Conservation (phyloP, 2,797 vertebrate species). For the Gorsachius magnificus region DNA sequence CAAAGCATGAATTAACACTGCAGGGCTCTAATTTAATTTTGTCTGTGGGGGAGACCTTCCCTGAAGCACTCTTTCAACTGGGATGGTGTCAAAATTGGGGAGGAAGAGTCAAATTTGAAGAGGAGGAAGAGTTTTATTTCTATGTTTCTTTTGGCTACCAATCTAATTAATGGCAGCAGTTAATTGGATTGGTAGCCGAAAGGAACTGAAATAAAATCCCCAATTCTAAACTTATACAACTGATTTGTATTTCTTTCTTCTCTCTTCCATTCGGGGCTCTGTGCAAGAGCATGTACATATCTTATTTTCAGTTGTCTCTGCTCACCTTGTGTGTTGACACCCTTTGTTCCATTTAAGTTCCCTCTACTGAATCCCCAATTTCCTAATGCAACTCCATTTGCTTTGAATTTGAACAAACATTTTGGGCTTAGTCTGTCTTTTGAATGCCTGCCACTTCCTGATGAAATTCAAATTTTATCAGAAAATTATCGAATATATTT, state of each 20-base stretch:
- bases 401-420: background rate
- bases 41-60: conserved; percentile 33
- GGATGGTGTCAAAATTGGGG: background rate
- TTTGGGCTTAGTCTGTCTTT: background rate
- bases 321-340: background rate
- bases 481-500: background rate
- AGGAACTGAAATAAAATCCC: conserved; percentile 35
- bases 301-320: background rate
- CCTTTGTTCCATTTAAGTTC: background rate
- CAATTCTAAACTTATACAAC: background rate
- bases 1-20: conserved; percentile 15
- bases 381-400: background rate
- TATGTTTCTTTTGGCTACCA: conserved; percentile 53
- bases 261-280: background rate
- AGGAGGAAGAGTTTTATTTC: conserved; percentile 15
- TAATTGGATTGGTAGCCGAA: conserved; percentile 55
- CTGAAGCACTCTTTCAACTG: background rate
- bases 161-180: conserved; percentile 46
- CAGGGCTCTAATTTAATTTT: conserved; percentile 31
- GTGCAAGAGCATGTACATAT: background rate
- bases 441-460: background rate
- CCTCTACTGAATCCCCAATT: background rate
- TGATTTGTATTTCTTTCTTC: background rate
- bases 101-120: conserved; percentile 3
- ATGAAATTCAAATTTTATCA: background rate